Base-by-base conservation (phyloP, 2,113 vertebrate genomes). In the Cnemophilus loriae region DNA sequence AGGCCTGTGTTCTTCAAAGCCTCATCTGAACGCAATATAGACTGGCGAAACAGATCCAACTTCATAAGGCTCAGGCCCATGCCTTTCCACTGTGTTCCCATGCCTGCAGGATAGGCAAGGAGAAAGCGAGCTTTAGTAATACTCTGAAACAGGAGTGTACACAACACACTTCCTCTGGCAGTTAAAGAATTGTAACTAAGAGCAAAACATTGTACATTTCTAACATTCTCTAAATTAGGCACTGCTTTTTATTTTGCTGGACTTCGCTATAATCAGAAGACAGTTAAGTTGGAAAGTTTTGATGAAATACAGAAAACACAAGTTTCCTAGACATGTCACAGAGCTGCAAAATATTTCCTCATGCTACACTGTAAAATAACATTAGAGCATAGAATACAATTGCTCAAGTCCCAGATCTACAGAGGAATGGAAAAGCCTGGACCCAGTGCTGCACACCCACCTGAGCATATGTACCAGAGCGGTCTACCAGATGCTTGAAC, bases 401-500 rank as follows among this genome's bases (percentile, higher is more conserved):
- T 80, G 63, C 44, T 86, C 55, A 71, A 90, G 52, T 2, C 50
- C 10, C n/a, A 59, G 5, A 37, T 44, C 13, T 46, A 69, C 4
- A 70, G 26, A 85, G 26, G 32, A 59, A 83, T 8, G 28, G 22
- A 70, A 47, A 67, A 84, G 39, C 21, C 70, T 30, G 12, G 49
- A 64, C 18, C 11, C 52, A 41, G 2, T 35, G 41, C 73, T 17
- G 42, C 64, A 61, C 33, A 49, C 97, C 97, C 95, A 99, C 99
- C 99, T 86, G 99, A 99, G 85, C 99, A 99, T 95, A 99, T 95
- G 95, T 99, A 99, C 99, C 99, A 99, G 28, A 99, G 97, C 0
- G 99, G 99, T 67, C 99, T 98, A 74, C 93, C 89, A 33, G 98
- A 52, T 2, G 98, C 42, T 14, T 98, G 97, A 19, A 95, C 97